These are phyloP conservation scores for Aplochiton taeniatus DNA, from an alignment of 2,797 vertebrate genomes.

Conservation along the genomic window DNA sequence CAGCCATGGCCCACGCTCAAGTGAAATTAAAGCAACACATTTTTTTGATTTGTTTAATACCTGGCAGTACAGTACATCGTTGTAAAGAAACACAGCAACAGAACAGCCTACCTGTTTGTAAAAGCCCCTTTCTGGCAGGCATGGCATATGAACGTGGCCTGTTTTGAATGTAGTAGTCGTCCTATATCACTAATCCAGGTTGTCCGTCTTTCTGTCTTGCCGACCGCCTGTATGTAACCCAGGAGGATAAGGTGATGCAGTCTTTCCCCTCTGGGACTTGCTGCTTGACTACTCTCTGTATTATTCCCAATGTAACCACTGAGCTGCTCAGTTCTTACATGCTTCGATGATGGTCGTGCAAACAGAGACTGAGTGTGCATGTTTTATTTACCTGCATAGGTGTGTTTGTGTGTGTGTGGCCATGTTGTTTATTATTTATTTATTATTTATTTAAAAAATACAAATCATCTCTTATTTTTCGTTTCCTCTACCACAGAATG, in stretches of 20 bases:
- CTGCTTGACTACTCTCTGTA: constrained; percentile 56
- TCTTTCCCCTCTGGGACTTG: constrained; percentile 64
- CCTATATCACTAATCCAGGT: constrained; percentile 48
- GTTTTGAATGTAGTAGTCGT: neutral
- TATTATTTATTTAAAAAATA: too few relatives aligned
- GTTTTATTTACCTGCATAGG: neutral
- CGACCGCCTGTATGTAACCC: constrained; percentile 66
- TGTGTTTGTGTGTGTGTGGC: constrained; percentile 20
- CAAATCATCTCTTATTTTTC: constrained; percentile 21
- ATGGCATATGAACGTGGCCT: neutral
- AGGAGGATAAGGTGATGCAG: constrained; percentile 96
- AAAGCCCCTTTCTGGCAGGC: neutral
- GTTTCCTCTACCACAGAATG: constrained; percentile 17
- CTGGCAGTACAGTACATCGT: neutral
- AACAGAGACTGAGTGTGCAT: constrained; percentile 40
- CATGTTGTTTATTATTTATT: too few relatives aligned
- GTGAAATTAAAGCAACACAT: too few relatives aligned
- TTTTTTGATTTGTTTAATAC: neutral
- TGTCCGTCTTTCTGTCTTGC: constrained; percentile 72
- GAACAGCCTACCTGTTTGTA: too few relatives aligned
- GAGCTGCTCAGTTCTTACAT: constrained; percentile 49
- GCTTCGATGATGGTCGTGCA: constrained; percentile 67
- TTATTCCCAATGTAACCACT: constrained; percentile 36
- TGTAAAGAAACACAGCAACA: too few relatives aligned
- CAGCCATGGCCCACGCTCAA: too few relatives aligned